Evolutionary conservation across 2,113 vertebrate genomes (phyloP), one percentile per base, ranked within the genome.

Genomic region (Opisthocomus hoazin): DNA sequence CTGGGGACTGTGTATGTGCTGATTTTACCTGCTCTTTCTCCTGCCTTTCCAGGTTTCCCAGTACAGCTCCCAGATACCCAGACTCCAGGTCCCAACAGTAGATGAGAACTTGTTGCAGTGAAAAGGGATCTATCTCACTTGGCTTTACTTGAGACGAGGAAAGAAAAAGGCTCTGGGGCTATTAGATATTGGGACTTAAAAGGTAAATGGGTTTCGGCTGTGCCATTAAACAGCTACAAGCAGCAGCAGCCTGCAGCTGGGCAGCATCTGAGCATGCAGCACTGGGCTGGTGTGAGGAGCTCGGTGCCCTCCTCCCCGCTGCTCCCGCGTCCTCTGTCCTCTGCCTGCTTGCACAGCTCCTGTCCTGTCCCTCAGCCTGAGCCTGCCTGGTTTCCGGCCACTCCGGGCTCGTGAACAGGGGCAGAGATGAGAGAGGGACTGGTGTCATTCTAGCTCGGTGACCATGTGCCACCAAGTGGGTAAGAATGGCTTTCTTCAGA

Each of bases 141-240:
- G 75, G 78, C 76, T 95, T 92, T 82, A 61, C 58, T 32, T 71
- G 63, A 45, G 37, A 87, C 54, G 21, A 84, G 65, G 51, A 71
- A 71, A 71, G 43, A 37, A 86, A 83, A 90, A 63, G 48, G 34
- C 69, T 86, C 74, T 66, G 60, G 70, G 57, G 29, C 70, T 94
- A 24, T 61, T 85, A 89, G 69, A 57, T 58, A 39, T 32, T 83
- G 75, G 46, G 57, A 75, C 48, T 87, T 60, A 18, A 91, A 94
- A 54, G 65, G 68, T 58, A 70, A 91, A 86, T 79, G 68, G 24
- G 20, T 82, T 91, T 95, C 50, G 81, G 89, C 66, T 94, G 89
- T 82, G 64, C 21, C 32, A 34, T 32, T 79, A 64, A 83, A 46
- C 27, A 93, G 43, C 74, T 80, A 16, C 34, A 70, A 64, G 65